A percentile compares a stretch with the other conserved stretches of the same genome.
phyloP scores from a whole-genome alignment of 2,888 invertebrate genomes.

The Ormyrus pomaceus region DNA sequence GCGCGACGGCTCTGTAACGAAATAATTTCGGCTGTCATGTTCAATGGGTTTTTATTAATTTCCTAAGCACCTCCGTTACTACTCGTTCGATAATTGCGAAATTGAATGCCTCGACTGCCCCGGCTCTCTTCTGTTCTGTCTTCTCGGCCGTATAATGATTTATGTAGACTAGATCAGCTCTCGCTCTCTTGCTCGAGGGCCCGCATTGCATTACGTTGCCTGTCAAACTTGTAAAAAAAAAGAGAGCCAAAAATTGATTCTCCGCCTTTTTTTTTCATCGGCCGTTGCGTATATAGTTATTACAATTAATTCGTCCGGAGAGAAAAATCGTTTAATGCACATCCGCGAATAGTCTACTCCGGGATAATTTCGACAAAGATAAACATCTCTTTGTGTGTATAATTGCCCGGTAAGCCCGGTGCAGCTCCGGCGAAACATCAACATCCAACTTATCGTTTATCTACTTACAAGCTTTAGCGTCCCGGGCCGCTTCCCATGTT shows the following conservation, averaged over 20 bases:
- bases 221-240: constrained; percentile 15
- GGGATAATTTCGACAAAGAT: constrained; percentile 26
- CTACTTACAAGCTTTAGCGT: constrained; percentile 37
- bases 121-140: constrained; percentile 2
- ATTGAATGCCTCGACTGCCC: constrained; percentile 24
- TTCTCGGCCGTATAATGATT: constrained; percentile 28
- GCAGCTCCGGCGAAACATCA: constrained; percentile 25
- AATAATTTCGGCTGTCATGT: constrained; percentile 52
- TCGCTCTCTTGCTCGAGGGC: background rate
- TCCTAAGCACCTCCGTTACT: constrained; percentile 35
- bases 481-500: constrained; percentile 45
- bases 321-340: no score
- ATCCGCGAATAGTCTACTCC: no score
- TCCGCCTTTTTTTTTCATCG: no score
- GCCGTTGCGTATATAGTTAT: no score
- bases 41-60: constrained; percentile 51
- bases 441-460: constrained; percentile 52
- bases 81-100: constrained; percentile 42
- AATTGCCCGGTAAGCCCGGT: constrained; percentile 22
- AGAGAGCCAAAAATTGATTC: no score
- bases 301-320: no score
- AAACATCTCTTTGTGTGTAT: background rate
- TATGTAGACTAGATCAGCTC: constrained; percentile 26
- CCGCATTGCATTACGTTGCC: background rate
- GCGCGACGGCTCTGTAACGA: constrained; percentile 37